A percentile compares a stretch with the other conserved stretches of the same genome.
phyloP scores from a whole-genome alignment of 1,140 invertebrate species.

The Drosophila bocki region DNA sequence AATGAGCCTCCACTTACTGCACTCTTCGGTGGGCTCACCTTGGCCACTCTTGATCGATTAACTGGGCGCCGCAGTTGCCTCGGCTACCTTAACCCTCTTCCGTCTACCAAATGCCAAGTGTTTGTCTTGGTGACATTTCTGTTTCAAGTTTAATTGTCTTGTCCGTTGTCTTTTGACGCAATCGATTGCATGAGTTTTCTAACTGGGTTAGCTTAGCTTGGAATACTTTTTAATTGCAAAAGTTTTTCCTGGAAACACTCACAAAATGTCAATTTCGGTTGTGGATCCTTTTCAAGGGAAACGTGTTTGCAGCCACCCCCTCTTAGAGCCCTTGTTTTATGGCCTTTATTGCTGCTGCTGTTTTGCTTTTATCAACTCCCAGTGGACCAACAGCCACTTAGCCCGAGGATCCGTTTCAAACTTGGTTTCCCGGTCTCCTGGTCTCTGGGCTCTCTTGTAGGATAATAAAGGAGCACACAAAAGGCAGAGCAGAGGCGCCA shows the following conservation, averaged over 20 bases:
- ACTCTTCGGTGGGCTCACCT: conserved; percentile 11
- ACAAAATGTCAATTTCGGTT: conserved; percentile 17
- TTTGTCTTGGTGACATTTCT: conserved; percentile 54
- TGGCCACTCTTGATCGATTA: conserved; percentile 68
- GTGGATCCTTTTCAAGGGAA: conserved; percentile 28
- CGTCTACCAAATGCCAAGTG: conserved; percentile 22
- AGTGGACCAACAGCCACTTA: conserved; percentile 66
- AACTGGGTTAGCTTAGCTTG: conserved; percentile 51
- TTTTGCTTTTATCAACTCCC: conserved; percentile 72
- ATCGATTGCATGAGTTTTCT: conserved; percentile 58
- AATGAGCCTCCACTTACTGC: conserved; percentile 36
- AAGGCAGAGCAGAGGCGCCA: conserved; percentile 30
- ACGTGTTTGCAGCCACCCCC: conserved; percentile 38
- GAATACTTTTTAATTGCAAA: conserved; percentile 60
- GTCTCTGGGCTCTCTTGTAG: conserved; percentile 22
- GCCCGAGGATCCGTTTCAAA: conserved; percentile 53
- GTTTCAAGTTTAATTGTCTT: conserved; percentile 81
- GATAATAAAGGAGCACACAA: conserved; percentile 46
- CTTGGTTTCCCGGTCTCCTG: not conserved
- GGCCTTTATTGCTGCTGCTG: conserved; percentile 17
- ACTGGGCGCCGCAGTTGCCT: conserved; percentile 27
- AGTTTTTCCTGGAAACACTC: conserved; percentile 19
- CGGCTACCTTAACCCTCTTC: conserved; percentile 73
- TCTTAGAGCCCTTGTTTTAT: conserved; percentile 27
- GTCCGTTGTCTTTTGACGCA: conserved; percentile 43